These are phyloP conservation scores for Trichechus manatus DNA, from an alignment of 2,113 vertebrate genomes.

Conservation along the genomic window DNA sequence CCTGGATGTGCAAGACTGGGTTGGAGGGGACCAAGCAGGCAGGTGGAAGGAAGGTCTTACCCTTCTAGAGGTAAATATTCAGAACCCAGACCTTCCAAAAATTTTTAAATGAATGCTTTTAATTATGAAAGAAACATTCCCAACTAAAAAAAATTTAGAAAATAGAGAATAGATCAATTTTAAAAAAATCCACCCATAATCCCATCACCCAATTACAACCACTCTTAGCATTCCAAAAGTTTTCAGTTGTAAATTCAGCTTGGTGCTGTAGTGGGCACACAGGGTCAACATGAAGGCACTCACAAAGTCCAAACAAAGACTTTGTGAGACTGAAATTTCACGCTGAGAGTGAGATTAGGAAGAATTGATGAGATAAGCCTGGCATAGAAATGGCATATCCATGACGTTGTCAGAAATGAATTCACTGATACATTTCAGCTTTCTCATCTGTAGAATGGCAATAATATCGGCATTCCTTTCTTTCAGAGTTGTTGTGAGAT, in stretches of 20 bases:
- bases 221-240: not conserved
- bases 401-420: not conserved
- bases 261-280: not conserved
- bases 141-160: not conserved
- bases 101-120: not conserved
- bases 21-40: not conserved
- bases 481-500: not conserved
- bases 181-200: not conserved
- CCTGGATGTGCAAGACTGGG: too few relatives aligned
- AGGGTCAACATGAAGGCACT: not conserved
- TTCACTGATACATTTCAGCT: not conserved
- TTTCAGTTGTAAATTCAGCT: not conserved
- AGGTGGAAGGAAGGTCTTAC: not conserved
- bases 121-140: not conserved
- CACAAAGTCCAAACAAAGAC: not conserved
- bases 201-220: not conserved
- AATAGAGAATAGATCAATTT: not conserved
- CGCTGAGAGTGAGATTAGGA: not conserved
- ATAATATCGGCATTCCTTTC: not conserved
- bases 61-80: not conserved
- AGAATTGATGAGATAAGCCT: not conserved
- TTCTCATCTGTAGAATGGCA: not conserved
- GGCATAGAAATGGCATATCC: not conserved
- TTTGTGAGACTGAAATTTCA: not conserved
- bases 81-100: not conserved